These are phyloP conservation scores for Trachelus troglodyta DNA, from an alignment of 2,888 invertebrate genomes.

Conservation along the genomic window DNA sequence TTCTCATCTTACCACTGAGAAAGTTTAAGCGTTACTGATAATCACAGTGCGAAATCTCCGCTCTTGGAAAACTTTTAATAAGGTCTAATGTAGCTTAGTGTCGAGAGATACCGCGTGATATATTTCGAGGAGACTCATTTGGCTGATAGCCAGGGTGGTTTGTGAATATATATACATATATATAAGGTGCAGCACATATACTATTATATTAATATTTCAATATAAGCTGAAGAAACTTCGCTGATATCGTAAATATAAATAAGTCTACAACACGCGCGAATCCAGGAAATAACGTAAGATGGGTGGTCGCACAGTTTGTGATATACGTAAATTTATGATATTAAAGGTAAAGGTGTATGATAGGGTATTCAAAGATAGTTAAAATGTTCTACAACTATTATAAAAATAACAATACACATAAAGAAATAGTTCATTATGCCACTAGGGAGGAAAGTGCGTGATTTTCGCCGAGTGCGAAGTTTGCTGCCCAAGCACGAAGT, in stretches of 20 bases:
- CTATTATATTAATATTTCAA: neutral
- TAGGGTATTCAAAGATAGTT: neutral
- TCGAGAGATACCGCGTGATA: neutral
- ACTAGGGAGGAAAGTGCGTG: too few relatives aligned
- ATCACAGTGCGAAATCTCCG: neutral
- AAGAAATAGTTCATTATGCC: too few relatives aligned
- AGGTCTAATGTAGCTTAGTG: neutral
- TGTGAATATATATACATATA: too few relatives aligned
- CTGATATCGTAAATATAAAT: neutral
- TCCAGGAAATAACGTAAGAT: neutral
- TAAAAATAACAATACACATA: neutral
- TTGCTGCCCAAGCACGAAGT: too few relatives aligned
- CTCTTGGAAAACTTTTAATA: neutral
- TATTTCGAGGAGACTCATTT: neutral
- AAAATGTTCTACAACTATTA: neutral
- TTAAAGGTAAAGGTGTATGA: neutral
- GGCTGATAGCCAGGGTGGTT: neutral
- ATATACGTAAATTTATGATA: neutral
- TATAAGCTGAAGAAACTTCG: neutral
- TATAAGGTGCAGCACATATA: too few relatives aligned
- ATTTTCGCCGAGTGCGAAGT: too few relatives aligned
- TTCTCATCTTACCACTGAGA: neutral
- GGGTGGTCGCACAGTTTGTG: neutral
- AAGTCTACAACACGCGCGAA: neutral
- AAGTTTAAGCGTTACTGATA: neutral